Conservation (phyloP, 2,888 invertebrate genomes). For the Teleogryllus oceanicus region DNA sequence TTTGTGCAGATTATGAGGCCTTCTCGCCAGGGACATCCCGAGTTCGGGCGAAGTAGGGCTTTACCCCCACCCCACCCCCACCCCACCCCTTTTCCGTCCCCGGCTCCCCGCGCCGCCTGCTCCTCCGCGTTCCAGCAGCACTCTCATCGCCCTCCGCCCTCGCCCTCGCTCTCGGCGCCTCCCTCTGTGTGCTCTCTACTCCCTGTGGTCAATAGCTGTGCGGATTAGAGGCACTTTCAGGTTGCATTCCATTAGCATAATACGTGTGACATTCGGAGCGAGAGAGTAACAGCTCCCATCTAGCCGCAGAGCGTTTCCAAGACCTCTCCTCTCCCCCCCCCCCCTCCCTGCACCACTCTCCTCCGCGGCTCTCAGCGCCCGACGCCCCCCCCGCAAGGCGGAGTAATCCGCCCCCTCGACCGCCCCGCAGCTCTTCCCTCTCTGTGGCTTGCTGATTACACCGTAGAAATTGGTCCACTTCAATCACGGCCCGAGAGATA, state of each 20-base stretch:
- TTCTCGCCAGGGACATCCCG: not conserved
- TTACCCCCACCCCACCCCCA: too few relatives aligned
- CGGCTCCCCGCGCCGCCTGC: not conserved
- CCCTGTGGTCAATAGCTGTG: slow-evolving; percentile 1
- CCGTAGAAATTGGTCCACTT: not conserved
- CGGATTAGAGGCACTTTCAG: slow-evolving; percentile 4
- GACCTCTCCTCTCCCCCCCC: not conserved
- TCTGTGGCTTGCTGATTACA: not conserved
- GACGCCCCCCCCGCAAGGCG: not conserved
- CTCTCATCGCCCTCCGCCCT: not conserved
- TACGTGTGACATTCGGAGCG: slow-evolving; percentile 1
- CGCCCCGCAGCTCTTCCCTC: not conserved
- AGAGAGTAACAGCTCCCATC: not conserved
- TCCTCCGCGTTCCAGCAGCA: not conserved
- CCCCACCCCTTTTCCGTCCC: too few relatives aligned
- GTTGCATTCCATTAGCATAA: slow-evolving; percentile 18
- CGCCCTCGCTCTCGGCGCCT: not conserved
- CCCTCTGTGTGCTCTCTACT: not conserved
- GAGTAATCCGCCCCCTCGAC: not conserved
- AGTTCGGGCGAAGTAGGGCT: not conserved
- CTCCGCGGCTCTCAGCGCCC: not conserved
- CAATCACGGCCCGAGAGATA: not conserved
- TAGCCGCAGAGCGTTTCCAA: not conserved
- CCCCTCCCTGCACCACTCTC: not conserved
- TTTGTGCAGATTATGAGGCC: not conserved